Conservation (phyloP, 1,140 invertebrate genomes). For the Aphelinus certus region DNA sequence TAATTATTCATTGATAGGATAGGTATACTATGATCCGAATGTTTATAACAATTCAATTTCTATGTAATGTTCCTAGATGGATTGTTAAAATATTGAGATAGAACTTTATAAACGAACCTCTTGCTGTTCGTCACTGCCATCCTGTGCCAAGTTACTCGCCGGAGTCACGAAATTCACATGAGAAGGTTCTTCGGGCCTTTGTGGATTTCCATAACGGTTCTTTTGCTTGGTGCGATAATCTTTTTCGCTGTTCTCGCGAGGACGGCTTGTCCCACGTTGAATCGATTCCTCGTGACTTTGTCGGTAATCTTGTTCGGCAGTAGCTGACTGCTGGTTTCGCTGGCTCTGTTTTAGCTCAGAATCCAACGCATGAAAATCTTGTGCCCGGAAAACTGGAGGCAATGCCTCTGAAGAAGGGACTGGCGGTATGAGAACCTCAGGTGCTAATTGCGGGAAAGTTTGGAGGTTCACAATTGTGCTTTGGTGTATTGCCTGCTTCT, state of each 20-base stretch:
- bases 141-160: slow-evolving; percentile 29
- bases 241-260: slow-evolving; percentile 2
- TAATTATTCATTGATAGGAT: too few species aligned
- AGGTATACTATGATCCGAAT: too few species aligned
- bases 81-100: too few species aligned
- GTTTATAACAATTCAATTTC: too few species aligned
- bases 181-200: slow-evolving; percentile 18
- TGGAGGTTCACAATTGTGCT: slow-evolving; percentile 47
- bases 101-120: slow-evolving; percentile 44
- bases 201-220: background rate
- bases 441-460: slow-evolving; percentile 43
- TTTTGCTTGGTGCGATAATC: slow-evolving; percentile 2
- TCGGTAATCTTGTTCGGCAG: slow-evolving; percentile 41
- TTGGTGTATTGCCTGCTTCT: slow-evolving; percentile 50
- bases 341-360: slow-evolving; percentile 33
- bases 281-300: slow-evolving; percentile 40
- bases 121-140: slow-evolving; percentile 46
- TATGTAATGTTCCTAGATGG: too few species aligned
- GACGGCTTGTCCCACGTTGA: slow-evolving; percentile 28
- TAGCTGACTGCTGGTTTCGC: slow-evolving; percentile 12
- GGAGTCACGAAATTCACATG: slow-evolving; percentile 41
- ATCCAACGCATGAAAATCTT: slow-evolving; percentile 51
- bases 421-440: slow-evolving; percentile 54
- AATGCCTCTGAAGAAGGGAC: slow-evolving; percentile 50
- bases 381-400: slow-evolving; percentile 55